phyloP scores from a whole-genome alignment of 2,113 vertebrate species.

The Corydoras sp. region DNA sequence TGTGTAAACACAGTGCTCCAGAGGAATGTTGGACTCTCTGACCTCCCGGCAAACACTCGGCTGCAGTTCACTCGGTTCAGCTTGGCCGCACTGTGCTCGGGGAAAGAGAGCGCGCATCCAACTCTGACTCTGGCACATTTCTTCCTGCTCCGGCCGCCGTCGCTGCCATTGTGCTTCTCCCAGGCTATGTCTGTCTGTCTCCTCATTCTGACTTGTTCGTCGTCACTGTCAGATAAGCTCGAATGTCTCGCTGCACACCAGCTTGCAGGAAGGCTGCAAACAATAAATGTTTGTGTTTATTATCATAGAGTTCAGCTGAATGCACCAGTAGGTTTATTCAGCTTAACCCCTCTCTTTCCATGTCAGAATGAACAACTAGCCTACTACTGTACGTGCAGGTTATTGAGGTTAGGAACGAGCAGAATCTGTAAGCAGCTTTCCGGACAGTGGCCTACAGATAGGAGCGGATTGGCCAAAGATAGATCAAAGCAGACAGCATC shows the following conservation, averaged over 20 bases:
- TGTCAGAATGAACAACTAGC: background rate
- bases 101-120: slow-evolving; percentile 35
- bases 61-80: slow-evolving; percentile 74
- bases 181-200: slow-evolving; percentile 23
- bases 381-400: slow-evolving; percentile 5
- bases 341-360: slow-evolving; percentile 2
- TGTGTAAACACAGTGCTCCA: slow-evolving; percentile 75
- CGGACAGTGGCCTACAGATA: slow-evolving; percentile 34
- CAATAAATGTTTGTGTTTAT: background rate
- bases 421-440: slow-evolving; percentile 44
- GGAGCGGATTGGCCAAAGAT: slow-evolving; percentile 43
- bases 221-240: background rate
- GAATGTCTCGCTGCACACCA: background rate
- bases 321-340: background rate
- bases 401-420: slow-evolving; percentile 22
- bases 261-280: background rate
- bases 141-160: slow-evolving; percentile 18
- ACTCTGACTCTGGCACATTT: slow-evolving; percentile 17
- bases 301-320: slow-evolving; percentile 25
- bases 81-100: slow-evolving; percentile 68
- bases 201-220: background rate
- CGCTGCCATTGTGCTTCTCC: slow-evolving; percentile 35
- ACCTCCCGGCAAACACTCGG: slow-evolving; percentile 59
- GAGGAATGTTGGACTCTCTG: slow-evolving; percentile 78
- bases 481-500: slow-evolving; percentile 53